A percentile compares a stretch with the other conserved stretches of the same genome.
Conservation (phyloP, 2,797 vertebrate species). For the Rhynchonycteris naso region DNA sequence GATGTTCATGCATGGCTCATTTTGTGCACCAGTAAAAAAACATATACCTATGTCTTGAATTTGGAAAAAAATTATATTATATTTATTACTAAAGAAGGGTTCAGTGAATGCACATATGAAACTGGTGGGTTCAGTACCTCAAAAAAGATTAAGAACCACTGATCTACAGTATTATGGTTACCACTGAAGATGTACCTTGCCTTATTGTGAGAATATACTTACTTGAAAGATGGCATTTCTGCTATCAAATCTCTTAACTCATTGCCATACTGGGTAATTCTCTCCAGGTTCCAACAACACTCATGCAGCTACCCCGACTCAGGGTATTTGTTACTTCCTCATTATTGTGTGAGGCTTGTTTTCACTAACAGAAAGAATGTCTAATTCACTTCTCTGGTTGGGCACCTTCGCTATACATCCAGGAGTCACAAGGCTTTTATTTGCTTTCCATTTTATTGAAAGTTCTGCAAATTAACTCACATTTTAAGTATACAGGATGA, state of each 20-base stretch:
- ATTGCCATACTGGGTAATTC: not conserved
- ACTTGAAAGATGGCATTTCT: not conserved
- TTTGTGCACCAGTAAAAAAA: too few relatives aligned
- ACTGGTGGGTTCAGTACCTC: too few relatives aligned
- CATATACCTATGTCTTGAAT: too few relatives aligned
- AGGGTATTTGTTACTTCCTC: not conserved
- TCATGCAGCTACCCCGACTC: not conserved
- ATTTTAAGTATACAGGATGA: not conserved
- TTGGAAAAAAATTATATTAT: too few relatives aligned
- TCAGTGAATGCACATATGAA: too few relatives aligned
- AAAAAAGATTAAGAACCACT: too few relatives aligned
- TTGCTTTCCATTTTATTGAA: constrained; percentile 21
- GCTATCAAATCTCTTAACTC: not conserved
- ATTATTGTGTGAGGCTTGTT: not conserved
- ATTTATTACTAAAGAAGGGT: too few relatives aligned
- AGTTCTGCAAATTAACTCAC: not conserved
- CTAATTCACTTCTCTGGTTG: not conserved
- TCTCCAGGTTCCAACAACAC: not conserved
- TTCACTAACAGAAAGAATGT: not conserved
- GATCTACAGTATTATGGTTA: not conserved
- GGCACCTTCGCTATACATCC: not conserved
- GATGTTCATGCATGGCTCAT: too few relatives aligned
- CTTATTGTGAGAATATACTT: not conserved
- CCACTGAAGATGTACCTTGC: not conserved
- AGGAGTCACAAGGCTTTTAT: not conserved